Conservation (phyloP, 1,140 invertebrate genomes). For the Drosophila prosaltans region DNA sequence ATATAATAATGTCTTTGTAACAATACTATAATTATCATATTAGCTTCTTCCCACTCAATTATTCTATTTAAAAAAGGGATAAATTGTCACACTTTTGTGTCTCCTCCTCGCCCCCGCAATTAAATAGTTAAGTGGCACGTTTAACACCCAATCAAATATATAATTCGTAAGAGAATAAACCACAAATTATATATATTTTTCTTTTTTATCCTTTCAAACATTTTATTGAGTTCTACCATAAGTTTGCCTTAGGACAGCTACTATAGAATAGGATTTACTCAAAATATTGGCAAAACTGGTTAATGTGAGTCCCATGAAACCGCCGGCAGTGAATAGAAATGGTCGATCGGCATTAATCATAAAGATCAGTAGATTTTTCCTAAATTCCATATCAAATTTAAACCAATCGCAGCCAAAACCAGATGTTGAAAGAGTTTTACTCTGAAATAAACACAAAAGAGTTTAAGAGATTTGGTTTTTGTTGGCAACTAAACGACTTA, state of each 20-base stretch:
- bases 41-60: background rate
- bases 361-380: constrained; percentile 54
- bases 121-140: background rate
- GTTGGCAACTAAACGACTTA: constrained; percentile 9
- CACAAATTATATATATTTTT: background rate
- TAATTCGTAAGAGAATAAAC: background rate
- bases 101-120: background rate
- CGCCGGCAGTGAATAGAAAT: constrained; percentile 70
- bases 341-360: constrained; percentile 65
- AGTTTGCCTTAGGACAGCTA: constrained; percentile 65
- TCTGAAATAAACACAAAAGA: constrained; percentile 33
- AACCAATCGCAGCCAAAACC: constrained; percentile 62
- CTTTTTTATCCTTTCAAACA: background rate
- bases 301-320: constrained; percentile 65
- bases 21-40: constrained; percentile 6
- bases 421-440: constrained; percentile 36
- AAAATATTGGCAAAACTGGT: constrained; percentile 66
- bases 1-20: background rate
- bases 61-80: constrained; percentile 1
- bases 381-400: constrained; percentile 43
- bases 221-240: constrained; percentile 38
- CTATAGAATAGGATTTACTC: constrained; percentile 68
- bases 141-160: background rate
- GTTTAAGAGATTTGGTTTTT: too few relatives aligned
- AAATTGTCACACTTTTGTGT: constrained; percentile 3